Evolutionary conservation across 2,888 invertebrate species (phyloP).

Genomic region (Diarsia rubi): DNA sequence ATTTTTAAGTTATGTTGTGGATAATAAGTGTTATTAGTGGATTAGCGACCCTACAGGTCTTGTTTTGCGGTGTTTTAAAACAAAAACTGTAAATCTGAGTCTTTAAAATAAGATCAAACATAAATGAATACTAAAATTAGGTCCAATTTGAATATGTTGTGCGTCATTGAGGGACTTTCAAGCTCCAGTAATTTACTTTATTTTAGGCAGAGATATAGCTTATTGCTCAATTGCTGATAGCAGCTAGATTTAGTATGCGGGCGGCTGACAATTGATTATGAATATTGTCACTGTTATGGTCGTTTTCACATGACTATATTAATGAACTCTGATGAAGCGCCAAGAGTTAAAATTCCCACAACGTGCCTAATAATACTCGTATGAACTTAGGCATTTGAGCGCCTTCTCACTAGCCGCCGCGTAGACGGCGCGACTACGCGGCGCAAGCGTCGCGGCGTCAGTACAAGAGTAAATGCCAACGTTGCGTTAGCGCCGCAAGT

Average conservation of each 20-base stretch:
- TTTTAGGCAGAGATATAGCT: background rate
- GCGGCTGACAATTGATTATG: background rate
- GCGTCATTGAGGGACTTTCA: background rate
- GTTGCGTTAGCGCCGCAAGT: no score
- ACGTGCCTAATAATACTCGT: no score
- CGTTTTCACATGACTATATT: no score
- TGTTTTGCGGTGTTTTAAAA: background rate
- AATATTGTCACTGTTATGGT: no score
- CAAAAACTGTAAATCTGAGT: background rate
- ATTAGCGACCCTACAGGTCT: slow-evolving; percentile 18
- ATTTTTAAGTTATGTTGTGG: slow-evolving; percentile 12
- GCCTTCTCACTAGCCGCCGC: no score
- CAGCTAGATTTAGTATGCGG: background rate
- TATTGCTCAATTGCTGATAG: background rate
- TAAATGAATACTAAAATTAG: background rate
- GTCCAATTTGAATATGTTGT: background rate
- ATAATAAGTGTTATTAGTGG: slow-evolving; percentile 27
- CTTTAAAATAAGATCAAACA: background rate
- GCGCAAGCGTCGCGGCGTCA: no score
- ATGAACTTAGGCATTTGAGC: no score
- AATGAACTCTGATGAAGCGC: no score
- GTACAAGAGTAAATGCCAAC: no score
- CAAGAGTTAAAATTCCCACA: no score
- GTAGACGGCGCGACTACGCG: no score
- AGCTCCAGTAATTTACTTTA: background rate